phyloP scores from a whole-genome alignment of 64 coral and sea anemone genomes.

The Montipora efflorescens region DNA sequence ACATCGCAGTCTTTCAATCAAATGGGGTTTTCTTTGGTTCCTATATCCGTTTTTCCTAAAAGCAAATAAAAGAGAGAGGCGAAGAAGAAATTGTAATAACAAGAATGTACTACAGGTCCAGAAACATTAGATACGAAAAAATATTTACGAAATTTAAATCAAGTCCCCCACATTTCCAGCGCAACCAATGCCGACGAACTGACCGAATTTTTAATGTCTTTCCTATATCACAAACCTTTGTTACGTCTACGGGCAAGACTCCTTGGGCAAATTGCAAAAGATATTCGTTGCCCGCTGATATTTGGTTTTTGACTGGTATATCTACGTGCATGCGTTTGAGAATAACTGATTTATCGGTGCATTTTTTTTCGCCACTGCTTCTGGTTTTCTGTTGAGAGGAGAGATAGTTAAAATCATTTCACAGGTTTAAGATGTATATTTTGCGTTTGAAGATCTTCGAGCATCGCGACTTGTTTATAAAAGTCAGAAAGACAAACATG shows the following conservation, averaged over 20 bases:
- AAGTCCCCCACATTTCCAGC: not conserved
- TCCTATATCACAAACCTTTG: slow-evolving; percentile 4
- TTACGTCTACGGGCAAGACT: not conserved
- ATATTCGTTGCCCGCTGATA: not conserved
- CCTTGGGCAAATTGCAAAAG: not conserved
- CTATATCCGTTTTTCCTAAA: not conserved
- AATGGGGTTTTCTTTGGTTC: not conserved
- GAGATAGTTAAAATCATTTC: too few relatives aligned
- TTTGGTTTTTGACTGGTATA: not conserved
- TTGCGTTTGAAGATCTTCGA: too few relatives aligned
- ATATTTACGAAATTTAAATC: not conserved
- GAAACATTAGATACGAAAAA: not conserved
- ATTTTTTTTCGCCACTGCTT: too few relatives aligned
- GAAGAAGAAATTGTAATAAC: not conserved
- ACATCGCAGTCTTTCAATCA: not conserved
- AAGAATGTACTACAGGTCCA: not conserved
- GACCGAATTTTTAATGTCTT: slow-evolving; percentile 12
- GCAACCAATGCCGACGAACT: not conserved
- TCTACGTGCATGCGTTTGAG: not conserved
- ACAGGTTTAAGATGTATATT: too few relatives aligned
- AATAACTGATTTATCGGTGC: too few relatives aligned
- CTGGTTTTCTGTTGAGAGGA: too few relatives aligned
- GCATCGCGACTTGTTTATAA: slow-evolving; percentile 16
- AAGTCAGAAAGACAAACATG: not conserved
- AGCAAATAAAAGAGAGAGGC: not conserved